phyloP scores from a whole-genome alignment of 2,888 invertebrate species.

The Netelia virgata region DNA sequence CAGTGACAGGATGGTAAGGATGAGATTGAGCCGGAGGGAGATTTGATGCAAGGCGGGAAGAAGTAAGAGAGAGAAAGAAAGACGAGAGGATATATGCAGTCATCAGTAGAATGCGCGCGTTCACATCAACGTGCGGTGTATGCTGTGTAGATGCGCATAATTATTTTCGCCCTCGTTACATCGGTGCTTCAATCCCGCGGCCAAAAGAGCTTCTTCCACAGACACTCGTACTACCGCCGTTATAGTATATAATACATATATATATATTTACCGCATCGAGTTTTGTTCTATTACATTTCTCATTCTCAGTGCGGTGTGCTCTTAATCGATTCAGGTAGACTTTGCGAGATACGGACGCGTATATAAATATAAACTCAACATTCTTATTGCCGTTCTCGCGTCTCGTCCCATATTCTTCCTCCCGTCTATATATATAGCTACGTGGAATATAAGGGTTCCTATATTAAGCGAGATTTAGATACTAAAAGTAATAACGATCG shows the following conservation, averaged over 20 bases:
- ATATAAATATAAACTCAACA: constrained; percentile 54
- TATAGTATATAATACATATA: background rate
- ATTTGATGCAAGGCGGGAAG: constrained; percentile 40
- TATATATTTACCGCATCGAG: background rate
- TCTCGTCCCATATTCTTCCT: constrained; percentile 4
- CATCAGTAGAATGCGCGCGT: constrained; percentile 43
- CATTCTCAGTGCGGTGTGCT: constrained; percentile 24
- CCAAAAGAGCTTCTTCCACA: constrained; percentile 47
- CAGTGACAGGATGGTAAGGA: constrained; percentile 62
- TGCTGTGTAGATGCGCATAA: constrained; percentile 65
- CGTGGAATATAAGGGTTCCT: constrained; percentile 12
- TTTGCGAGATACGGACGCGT: constrained; percentile 48
- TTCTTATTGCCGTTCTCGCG: constrained; percentile 22
- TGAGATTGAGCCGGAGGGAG: constrained; percentile 49
- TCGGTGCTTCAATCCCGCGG: constrained; percentile 57
- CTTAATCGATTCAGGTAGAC: constrained; percentile 63
- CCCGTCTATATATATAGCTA: constrained; percentile 7
- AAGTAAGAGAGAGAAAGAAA: constrained; percentile 26
- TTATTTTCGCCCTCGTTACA: constrained; percentile 73
- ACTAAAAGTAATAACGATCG: constrained; percentile 51
- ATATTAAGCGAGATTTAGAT: constrained; percentile 53
- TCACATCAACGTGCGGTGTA: constrained; percentile 32
- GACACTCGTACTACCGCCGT: constrained; percentile 7
- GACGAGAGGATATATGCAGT: constrained; percentile 35
- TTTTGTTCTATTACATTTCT: constrained; percentile 42